These are phyloP conservation scores for Chrysogorgia sp. DNA, from an alignment of 92 coral and sea anemone species.

Conservation along the genomic window DNA sequence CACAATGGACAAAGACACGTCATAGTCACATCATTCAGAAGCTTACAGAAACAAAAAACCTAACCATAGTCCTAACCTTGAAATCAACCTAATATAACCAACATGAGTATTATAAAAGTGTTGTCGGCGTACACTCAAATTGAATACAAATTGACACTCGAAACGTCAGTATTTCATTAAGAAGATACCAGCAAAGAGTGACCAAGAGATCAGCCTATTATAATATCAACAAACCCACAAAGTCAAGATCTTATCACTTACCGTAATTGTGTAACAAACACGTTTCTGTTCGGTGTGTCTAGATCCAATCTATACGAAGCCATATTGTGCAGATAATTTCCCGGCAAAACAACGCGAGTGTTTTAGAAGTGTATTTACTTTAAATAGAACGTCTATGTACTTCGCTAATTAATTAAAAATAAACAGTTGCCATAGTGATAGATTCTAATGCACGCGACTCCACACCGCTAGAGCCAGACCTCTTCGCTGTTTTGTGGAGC, in stretches of 20 bases:
- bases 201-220: constrained; percentile 6
- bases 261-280: constrained; percentile 95
- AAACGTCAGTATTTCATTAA: too few relatives aligned
- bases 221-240: not conserved
- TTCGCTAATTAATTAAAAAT: constrained; percentile 24
- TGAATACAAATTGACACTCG: too few relatives aligned
- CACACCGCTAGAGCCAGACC: not conserved
- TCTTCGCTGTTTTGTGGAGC: not conserved
- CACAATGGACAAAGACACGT: too few relatives aligned
- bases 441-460: constrained; percentile 7
- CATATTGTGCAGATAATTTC: constrained; percentile 6
- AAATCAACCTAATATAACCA: too few relatives aligned
- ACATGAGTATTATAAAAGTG: too few relatives aligned
- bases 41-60: too few relatives aligned
- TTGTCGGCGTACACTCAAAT: too few relatives aligned
- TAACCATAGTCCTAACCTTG: too few relatives aligned
- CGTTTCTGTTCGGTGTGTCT: constrained; percentile 80
- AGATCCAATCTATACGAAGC: constrained; percentile 58
- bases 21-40: too few relatives aligned
- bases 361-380: too few relatives aligned
- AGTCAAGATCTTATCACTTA: constrained; percentile 28
- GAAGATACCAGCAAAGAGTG: too few relatives aligned
- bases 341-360: not conserved
- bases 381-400: constrained; percentile 8
- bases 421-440: constrained; percentile 27